These are phyloP conservation scores for Rhinolophus sinicus DNA, from an alignment of 2,113 vertebrate species.

Conservation along the genomic window DNA sequence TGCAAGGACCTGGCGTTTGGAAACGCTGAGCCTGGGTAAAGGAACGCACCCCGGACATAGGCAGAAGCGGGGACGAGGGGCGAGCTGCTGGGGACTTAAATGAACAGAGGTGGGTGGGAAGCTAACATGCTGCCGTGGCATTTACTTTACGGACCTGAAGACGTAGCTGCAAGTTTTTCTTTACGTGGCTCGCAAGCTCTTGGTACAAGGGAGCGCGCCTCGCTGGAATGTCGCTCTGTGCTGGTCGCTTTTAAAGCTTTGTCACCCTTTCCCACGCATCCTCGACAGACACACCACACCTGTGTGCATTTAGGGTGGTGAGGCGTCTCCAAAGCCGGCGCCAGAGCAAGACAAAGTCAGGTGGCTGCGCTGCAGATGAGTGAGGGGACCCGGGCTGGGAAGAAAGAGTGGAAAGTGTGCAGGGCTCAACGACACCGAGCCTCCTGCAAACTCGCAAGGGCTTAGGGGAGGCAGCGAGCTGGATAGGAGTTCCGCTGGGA, in stretches of 20 bases:
- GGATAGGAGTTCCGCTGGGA: fast-evolving
- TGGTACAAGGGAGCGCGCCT: not conserved
- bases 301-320: not conserved
- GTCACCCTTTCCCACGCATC: not conserved
- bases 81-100: not conserved
- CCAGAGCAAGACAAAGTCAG: not conserved
- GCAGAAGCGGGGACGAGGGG: not conserved
- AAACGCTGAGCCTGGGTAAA: not conserved
- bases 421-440: not conserved
- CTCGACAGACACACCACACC: not conserved
- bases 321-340: not conserved
- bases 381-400: not conserved
- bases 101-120: not conserved
- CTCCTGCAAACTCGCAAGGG: not conserved
- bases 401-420: not conserved
- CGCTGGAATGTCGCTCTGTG: not conserved
- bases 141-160: not conserved
- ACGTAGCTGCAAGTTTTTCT: not conserved
- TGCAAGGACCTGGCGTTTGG: not conserved
- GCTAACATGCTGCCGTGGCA: not conserved
- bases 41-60: not conserved
- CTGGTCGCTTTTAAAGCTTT: not conserved
- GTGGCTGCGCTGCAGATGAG: not conserved
- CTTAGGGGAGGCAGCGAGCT: not conserved
- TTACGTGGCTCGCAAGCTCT: not conserved